Percentiles rank a stretch among this genome's conserved stretches.
Conservation (phyloP, 92 coral and sea anemone species). For the Blastomussa wellsi region DNA sequence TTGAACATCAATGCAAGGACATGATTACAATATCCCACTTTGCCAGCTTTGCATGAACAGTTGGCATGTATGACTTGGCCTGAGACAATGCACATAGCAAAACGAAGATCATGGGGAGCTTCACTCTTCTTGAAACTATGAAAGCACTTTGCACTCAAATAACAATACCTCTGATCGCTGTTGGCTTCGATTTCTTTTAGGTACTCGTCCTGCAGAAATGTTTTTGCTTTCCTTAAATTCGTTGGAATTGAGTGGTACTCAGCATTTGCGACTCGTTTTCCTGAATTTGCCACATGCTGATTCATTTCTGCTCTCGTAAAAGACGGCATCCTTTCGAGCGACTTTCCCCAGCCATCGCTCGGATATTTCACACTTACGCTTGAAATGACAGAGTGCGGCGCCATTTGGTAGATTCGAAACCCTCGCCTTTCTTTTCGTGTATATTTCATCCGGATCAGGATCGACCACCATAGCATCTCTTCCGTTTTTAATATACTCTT, state of each 20-base stretch:
- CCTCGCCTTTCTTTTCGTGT: too few species aligned
- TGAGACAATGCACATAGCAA: slow-evolving; percentile 52
- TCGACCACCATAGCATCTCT: too few species aligned
- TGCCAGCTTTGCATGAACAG: slow-evolving; percentile 64
- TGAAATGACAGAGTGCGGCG: too few species aligned
- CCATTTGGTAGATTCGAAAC: too few species aligned
- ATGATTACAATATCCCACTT: slow-evolving; percentile 58
- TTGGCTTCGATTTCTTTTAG: slow-evolving; percentile 21
- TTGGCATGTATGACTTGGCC: slow-evolving; percentile 40
- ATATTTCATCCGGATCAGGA: too few species aligned
- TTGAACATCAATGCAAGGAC: slow-evolving; percentile 58
- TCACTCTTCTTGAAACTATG: slow-evolving; percentile 40
- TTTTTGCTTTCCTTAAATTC: slow-evolving; percentile 33
- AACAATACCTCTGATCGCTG: slow-evolving; percentile 38
- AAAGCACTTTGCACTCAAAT: slow-evolving; percentile 18
- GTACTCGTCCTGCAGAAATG: slow-evolving; percentile 43
- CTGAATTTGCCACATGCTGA: slow-evolving; percentile 18
- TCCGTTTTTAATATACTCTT: too few species aligned
- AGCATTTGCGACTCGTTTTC: too few species aligned
- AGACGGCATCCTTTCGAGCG: too few species aligned
- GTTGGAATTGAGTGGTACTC: slow-evolving; percentile 27
- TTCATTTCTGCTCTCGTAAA: too few species aligned
- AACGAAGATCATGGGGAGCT: slow-evolving; percentile 27
- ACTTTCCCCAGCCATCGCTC: too few species aligned
- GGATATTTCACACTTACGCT: too few species aligned